Conservation (phyloP, 2,113 vertebrate genomes). For the Pelobates fuscus region DNA sequence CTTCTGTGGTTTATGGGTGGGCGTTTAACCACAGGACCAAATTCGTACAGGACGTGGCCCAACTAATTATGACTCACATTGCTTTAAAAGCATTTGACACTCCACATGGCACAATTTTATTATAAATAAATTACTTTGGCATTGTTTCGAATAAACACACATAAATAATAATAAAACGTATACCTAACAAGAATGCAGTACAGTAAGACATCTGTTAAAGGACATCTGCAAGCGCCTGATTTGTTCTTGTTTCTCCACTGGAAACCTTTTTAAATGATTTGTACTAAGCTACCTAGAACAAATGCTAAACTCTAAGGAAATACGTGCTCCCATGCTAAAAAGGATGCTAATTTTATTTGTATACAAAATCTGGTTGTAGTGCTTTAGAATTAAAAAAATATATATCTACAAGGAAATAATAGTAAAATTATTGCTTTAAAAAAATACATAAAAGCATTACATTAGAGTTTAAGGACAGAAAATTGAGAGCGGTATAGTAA, state of each 20-base stretch:
- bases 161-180: conserved; percentile 24
- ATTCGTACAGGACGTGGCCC: rapidly evolving
- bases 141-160: conserved; percentile 21
- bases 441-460: too few relatives aligned
- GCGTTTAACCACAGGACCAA: not conserved
- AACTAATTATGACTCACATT: not conserved
- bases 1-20: not conserved
- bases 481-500: too few relatives aligned
- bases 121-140: conserved; percentile 26
- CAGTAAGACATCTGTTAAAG: conserved; percentile 33
- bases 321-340: not conserved
- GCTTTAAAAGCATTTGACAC: conserved; percentile 3
- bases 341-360: not conserved
- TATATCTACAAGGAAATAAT: too few relatives aligned
- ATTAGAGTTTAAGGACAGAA: too few relatives aligned
- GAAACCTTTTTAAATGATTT: conserved; percentile 50
- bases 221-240: not conserved
- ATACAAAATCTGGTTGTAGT: not conserved
- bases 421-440: too few relatives aligned
- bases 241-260: conserved; percentile 40
- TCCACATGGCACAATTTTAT: conserved; percentile 29
- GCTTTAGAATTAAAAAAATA: not conserved
- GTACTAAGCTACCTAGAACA: conserved; percentile 35
- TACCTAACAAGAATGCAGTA: conserved; percentile 6
- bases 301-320: conserved; percentile 43